A percentile compares a stretch with the other conserved stretches of the same genome.
phyloP scores from a whole-genome alignment of 2,113 vertebrate species.

The Sclerurus mexicanus region DNA sequence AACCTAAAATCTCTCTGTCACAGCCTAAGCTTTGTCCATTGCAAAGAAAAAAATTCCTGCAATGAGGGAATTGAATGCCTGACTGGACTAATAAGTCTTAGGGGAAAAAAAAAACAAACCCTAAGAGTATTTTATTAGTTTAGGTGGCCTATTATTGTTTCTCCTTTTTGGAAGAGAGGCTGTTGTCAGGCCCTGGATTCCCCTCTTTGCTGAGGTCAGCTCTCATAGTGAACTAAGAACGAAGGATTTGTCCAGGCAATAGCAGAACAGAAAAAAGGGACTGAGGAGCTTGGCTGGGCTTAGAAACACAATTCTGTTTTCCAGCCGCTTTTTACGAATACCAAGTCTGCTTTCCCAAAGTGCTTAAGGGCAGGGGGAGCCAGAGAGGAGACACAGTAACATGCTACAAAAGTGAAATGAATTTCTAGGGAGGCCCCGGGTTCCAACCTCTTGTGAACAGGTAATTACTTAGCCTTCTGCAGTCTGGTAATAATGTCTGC shows the following conservation, averaged over 20 bases:
- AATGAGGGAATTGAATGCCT: neutral
- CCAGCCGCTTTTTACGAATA: neutral
- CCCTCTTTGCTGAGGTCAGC: neutral
- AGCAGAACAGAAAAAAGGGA: neutral
- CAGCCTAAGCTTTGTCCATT: neutral
- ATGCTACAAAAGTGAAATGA: neutral
- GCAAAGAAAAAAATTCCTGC: neutral
- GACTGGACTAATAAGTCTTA: neutral
- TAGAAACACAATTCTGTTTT: neutral
- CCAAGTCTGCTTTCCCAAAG: neutral
- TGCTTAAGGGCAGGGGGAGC: too few species aligned
- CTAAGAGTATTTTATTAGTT: neutral
- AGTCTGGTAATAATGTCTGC: neutral
- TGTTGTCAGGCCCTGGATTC: neutral
- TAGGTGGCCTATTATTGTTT: neutral
- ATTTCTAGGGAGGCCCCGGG: too few species aligned
- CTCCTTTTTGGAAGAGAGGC: neutral
- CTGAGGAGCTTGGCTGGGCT: neutral
- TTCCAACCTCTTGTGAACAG: accelerated
- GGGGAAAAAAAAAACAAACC: accelerated
- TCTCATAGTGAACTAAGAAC: neutral
- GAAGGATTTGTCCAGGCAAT: neutral
- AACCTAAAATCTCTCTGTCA: neutral
- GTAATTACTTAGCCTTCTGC: neutral
- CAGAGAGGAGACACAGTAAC: neutral